Percentiles rank a stretch among this genome's conserved stretches.
Conservation (phyloP, 2,797 vertebrate species). For the Steatocranus sp. region DNA sequence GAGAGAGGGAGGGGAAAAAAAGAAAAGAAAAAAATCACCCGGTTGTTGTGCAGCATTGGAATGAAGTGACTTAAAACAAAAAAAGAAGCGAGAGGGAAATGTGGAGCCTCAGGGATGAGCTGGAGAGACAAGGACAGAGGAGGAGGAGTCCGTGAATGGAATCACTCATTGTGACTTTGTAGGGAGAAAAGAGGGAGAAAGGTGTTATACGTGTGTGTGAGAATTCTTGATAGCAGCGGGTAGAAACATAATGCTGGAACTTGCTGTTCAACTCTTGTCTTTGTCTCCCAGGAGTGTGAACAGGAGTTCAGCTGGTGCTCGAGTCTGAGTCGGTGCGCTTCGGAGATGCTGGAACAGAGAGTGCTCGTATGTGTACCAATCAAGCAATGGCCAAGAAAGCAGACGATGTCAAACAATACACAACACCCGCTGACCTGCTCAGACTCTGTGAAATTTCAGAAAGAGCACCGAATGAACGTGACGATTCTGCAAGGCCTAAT, state of each 20-base stretch:
- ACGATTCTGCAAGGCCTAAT: neutral
- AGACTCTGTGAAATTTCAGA: neutral
- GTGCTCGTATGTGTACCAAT: neutral
- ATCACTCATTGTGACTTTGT: conserved; percentile 60
- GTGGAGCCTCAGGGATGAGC: conserved; percentile 49
- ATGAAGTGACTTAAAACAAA: conserved; percentile 68
- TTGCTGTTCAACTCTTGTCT: conserved; percentile 39
- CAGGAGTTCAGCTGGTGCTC: conserved; percentile 1
- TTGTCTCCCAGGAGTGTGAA: conserved; percentile 7
- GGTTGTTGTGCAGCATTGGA: conserved; percentile 46
- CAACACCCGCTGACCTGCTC: neutral
- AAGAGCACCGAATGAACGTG: neutral
- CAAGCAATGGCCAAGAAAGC: neutral
- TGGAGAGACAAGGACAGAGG: conserved; percentile 47
- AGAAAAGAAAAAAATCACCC: neutral
- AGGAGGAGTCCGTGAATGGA: conserved; percentile 54
- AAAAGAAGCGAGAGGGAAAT: neutral
- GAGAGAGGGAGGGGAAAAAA: neutral
- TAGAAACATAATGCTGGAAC: conserved; percentile 1
- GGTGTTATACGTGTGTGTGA: conserved; percentile 3
- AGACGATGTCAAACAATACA: neutral
- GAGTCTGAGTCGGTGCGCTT: neutral
- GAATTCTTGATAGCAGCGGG: conserved; percentile 13
- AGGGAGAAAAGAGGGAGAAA: conserved; percentile 17
- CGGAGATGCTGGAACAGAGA: neutral